Conservation (phyloP, 1,140 invertebrate species). For the Littorina saxatilis region DNA sequence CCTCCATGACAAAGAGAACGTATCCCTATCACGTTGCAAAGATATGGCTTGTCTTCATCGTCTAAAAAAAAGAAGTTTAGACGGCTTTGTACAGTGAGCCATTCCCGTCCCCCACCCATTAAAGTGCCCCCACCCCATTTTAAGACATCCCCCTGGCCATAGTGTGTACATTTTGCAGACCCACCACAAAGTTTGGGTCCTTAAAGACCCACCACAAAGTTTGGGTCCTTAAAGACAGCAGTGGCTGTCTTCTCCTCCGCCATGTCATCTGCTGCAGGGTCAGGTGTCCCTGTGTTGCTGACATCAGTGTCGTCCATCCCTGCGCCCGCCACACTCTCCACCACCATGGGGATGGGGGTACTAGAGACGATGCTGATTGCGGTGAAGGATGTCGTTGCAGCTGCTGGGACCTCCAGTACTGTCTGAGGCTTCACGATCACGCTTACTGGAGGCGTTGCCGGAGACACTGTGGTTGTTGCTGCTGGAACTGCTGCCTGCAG, state of each 20-base stretch:
- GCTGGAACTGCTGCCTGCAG: neutral
- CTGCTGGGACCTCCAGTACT: neutral
- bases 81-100: too few species aligned
- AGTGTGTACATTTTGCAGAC: too few species aligned
- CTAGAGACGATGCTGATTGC: neutral
- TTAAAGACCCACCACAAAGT: slow-evolving; percentile 68
- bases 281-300: neutral
- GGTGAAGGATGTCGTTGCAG: neutral
- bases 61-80: too few species aligned
- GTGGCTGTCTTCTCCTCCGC: slow-evolving; percentile 27
- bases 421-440: neutral
- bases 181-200: slow-evolving; percentile 72
- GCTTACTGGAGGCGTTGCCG: neutral
- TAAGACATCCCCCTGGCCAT: too few species aligned
- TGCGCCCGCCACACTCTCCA: neutral
- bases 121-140: too few species aligned
- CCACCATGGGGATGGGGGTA: neutral
- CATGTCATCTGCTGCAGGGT: slow-evolving; percentile 55
- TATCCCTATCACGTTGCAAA: neutral
- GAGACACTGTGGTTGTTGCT: neutral
- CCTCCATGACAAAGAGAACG: neutral
- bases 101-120: too few species aligned
- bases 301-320: neutral
- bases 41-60: too few species aligned
- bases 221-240: slow-evolving; percentile 72